A percentile compares a stretch with the other conserved stretches of the same genome.
Conservation (phyloP, 2,113 vertebrate genomes). For the Tachuris rubrigastra region DNA sequence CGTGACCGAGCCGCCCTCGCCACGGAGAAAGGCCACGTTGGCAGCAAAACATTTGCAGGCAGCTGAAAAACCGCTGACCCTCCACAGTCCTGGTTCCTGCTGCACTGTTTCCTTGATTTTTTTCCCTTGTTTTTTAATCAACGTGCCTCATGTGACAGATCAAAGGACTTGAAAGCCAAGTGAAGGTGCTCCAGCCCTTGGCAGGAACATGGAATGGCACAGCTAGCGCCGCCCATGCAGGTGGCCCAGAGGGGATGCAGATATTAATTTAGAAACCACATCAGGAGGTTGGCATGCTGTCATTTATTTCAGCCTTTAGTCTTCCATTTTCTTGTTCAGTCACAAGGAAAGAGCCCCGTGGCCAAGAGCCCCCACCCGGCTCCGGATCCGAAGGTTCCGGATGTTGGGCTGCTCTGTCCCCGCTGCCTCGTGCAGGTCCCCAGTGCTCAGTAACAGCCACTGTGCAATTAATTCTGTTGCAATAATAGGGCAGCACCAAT, state of each 20-base stretch:
- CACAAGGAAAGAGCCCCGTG: neutral
- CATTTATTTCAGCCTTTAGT: neutral
- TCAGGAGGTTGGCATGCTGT: neutral
- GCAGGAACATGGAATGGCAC: neutral
- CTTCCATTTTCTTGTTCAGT: neutral
- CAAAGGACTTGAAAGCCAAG: neutral
- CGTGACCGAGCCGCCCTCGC: rapidly evolving
- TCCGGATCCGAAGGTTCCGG: neutral
- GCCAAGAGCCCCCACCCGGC: neutral
- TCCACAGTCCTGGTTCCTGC: neutral
- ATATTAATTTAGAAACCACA: neutral
- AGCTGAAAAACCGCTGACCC: neutral
- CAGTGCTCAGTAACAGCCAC: neutral
- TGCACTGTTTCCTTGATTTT: neutral
- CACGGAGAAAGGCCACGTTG: rapidly evolving
- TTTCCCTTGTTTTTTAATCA: neutral
- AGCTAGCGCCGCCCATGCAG: neutral
- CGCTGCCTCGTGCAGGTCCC: neutral
- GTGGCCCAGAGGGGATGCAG: neutral
- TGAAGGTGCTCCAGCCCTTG: neutral
- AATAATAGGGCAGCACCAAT: slow-evolving; percentile 45
- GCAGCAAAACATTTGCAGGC: neutral
- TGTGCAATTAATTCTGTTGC: slow-evolving; percentile 27
- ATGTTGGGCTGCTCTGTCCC: neutral
- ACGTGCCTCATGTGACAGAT: neutral